Percentiles rank a stretch among this genome's conserved stretches.
phyloP scores from a whole-genome alignment of 2,888 invertebrate species.

The Electrophaes corylata region DNA sequence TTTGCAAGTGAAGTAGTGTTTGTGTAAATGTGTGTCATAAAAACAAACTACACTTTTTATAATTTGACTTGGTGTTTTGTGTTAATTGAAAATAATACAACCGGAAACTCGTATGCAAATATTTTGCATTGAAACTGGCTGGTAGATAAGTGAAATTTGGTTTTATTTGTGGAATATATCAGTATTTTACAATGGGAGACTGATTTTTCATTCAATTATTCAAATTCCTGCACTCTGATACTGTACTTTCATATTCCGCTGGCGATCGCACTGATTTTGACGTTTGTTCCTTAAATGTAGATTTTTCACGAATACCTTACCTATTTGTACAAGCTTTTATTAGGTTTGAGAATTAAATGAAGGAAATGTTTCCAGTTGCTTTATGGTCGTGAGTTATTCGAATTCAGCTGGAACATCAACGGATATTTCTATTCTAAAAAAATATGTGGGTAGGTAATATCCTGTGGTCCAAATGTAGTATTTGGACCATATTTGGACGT shows the following conservation, averaged over 20 bases:
- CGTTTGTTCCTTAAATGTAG: neutral
- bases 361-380: too few relatives aligned
- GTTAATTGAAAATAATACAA: neutral
- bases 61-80: neutral
- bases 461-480: too few relatives aligned
- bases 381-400: too few relatives aligned
- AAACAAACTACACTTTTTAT: neutral
- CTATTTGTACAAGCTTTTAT: too few relatives aligned
- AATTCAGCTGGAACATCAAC: too few relatives aligned
- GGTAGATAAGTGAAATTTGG: neutral
- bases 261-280: conserved; percentile 5
- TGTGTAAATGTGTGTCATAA: too few relatives aligned
- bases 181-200: conserved; percentile 17
- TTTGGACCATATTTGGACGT: too few relatives aligned
- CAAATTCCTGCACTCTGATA: conserved; percentile 7
- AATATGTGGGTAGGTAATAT: too few relatives aligned
- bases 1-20: too few relatives aligned
- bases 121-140: neutral
- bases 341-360: too few relatives aligned
- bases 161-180: conserved; percentile 4
- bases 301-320: neutral
- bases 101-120: neutral
- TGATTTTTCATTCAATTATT: conserved; percentile 29
- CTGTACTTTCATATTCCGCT: conserved; percentile 13
- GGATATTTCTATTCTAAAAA: too few relatives aligned